phyloP scores from a whole-genome alignment of 2,113 vertebrate species.

The Origma solitaria region DNA sequence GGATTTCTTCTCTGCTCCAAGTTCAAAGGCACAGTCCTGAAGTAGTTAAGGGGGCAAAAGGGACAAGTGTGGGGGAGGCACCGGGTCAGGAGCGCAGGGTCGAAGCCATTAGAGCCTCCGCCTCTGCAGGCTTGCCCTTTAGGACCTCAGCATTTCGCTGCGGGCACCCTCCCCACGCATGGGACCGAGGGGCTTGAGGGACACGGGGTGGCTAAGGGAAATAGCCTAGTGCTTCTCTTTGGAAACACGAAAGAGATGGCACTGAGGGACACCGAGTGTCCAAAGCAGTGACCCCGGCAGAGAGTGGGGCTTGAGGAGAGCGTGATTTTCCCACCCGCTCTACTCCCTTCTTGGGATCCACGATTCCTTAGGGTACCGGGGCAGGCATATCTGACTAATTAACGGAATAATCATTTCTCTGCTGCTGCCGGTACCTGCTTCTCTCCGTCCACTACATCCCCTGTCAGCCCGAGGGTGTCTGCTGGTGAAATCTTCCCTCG shows the following conservation, averaged over 20 bases:
- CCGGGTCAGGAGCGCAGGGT: neutral
- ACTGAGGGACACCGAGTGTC: neutral
- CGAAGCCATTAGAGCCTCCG: neutral
- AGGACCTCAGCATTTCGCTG: neutral
- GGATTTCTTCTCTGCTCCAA: neutral
- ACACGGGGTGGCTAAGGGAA: neutral
- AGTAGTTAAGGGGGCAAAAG: neutral
- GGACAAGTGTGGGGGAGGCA: neutral
- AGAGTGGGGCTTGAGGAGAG: neutral
- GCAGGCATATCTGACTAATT: neutral
- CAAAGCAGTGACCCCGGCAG: neutral
- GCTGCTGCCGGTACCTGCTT: neutral
- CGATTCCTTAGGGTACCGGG: neutral
- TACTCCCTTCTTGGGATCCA: neutral
- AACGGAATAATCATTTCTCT: neutral
- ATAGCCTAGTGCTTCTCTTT: neutral
- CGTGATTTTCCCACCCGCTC: fast-evolving
- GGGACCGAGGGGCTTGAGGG: neutral
- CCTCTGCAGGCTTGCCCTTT: neutral
- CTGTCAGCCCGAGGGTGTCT: neutral
- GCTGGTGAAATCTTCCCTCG: neutral
- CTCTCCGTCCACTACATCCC: neutral
- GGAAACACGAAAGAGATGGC: neutral
- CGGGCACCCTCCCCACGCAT: neutral
- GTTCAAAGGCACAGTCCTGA: constrained; percentile 4